Base-by-base conservation (phyloP, 1,140 invertebrate species). In the Drosophila nikananu region DNA sequence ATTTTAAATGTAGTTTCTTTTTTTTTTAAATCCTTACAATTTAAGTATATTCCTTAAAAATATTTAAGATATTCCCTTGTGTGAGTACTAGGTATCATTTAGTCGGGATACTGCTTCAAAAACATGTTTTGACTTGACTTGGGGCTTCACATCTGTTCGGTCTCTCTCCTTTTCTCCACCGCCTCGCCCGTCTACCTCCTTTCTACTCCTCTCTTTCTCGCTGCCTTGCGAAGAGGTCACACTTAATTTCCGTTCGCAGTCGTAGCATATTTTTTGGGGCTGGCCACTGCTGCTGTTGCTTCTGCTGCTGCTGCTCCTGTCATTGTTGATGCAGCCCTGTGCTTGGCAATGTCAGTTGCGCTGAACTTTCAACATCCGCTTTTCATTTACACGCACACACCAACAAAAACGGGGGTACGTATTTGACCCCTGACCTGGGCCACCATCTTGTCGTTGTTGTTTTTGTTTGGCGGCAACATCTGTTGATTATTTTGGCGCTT, bases 361-460 rank as follows among this genome's bases (percentile, higher is more conserved):
- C 79, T 90, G 86, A 90, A 90, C 86, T 86, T 90, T 90, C 81
- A 90, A 90, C 86, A 90, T 90, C 84, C 84, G 84, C 83, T 86
- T 87, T 86, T 87, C 83, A 86, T 86, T 87, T 86, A 79, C 83
- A 78, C 78, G 57, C 76, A 79, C 63, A 60, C 42, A 54, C 49
- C 62, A 30, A 27, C n/a, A 51, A 7, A 25, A 12, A 1, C 6
- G 32, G 13, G 23, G 23, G 46, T 23, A 35, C 27, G 48, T 65
- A 52, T 86, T 71, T 65, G 60, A 70, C 46, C 59, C 58, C 51
- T 49, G 49, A 48, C 48, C 58, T 64, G 61, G 51, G 41, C 27
- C 37, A 19, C 23, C 74, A 42, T 42, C 49, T 32, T 77, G 52
- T 59, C 77, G 80, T 67, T 37, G 60, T 60, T 81, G 77, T 71